phyloP scores from a whole-genome alignment of 2,888 invertebrate genomes.

The Incurvaria masculella region DNA sequence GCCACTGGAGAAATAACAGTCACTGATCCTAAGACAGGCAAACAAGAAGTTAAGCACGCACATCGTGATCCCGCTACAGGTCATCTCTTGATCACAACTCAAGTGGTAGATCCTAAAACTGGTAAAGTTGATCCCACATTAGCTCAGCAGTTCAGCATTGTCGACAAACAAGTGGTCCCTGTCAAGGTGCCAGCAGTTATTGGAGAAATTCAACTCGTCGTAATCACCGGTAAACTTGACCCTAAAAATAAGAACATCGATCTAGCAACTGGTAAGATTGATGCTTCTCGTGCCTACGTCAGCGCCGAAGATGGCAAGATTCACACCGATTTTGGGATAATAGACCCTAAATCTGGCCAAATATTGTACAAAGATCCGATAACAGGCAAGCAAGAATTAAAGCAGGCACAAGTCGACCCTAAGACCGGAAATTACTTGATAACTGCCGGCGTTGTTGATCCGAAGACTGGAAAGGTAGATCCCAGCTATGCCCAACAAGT shows the following conservation, averaged over 20 bases:
- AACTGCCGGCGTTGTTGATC: conserved; percentile 55
- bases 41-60: conserved; percentile 56
- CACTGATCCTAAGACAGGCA: conserved; percentile 45
- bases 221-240: conserved; percentile 54
- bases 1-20: conserved; percentile 53
- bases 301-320: conserved; percentile 53
- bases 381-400: conserved; percentile 60
- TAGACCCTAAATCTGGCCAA: conserved; percentile 59
- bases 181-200: conserved; percentile 36
- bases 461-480: conserved; percentile 59
- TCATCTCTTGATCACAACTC: conserved; percentile 54
- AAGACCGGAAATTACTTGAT: conserved; percentile 58
- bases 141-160: conserved; percentile 47
- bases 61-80: conserved; percentile 54
- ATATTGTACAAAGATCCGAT: conserved; percentile 56
- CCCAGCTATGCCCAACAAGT: conserved; percentile 54
- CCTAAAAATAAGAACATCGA: conserved; percentile 58
- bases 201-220: conserved; percentile 43
- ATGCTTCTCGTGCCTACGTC: conserved; percentile 53
- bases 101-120: conserved; percentile 55
- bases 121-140: conserved; percentile 59
- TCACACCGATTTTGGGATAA: conserved; percentile 57
- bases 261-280: conserved; percentile 49
- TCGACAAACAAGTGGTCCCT: conserved; percentile 41
- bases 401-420: conserved; percentile 60